Conservation (phyloP, 2,888 invertebrate species). For the Pandemis corylana region DNA sequence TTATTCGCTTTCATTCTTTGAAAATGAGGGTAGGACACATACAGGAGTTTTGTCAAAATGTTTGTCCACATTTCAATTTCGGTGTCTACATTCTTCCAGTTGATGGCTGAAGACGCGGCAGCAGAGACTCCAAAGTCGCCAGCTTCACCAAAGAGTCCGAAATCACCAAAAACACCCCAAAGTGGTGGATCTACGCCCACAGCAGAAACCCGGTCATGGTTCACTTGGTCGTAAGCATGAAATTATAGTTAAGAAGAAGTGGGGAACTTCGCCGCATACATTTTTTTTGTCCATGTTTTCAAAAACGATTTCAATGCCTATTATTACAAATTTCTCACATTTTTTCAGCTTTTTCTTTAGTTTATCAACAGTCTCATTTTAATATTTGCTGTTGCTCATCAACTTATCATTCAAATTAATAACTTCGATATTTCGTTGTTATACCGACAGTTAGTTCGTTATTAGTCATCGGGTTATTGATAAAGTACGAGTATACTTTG, state of each 20-base stretch:
- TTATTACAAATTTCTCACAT: not conserved
- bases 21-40: not conserved
- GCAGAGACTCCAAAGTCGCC: slow-evolving; percentile 60
- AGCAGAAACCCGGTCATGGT: slow-evolving; percentile 81
- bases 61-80: not conserved
- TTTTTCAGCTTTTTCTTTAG: not conserved
- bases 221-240: slow-evolving; percentile 80
- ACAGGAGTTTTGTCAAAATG: not conserved
- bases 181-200: slow-evolving; percentile 66
- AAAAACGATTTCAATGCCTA: not conserved
- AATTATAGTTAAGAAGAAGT: not conserved
- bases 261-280: not conserved
- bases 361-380: not conserved
- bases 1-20: not conserved
- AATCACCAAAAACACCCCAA: slow-evolving; percentile 61
- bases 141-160: slow-evolving; percentile 66
- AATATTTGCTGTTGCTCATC: too few relatives aligned
- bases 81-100: slow-evolving; percentile 56
- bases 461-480: not conserved
- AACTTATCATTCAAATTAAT: too few relatives aligned
- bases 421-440: not conserved
- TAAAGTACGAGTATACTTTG: not conserved
- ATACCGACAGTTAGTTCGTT: not conserved
- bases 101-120: slow-evolving; percentile 67
- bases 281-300: not conserved